Base-by-base conservation (phyloP, 2,113 vertebrate species). In the Hypanus sabinus region DNA sequence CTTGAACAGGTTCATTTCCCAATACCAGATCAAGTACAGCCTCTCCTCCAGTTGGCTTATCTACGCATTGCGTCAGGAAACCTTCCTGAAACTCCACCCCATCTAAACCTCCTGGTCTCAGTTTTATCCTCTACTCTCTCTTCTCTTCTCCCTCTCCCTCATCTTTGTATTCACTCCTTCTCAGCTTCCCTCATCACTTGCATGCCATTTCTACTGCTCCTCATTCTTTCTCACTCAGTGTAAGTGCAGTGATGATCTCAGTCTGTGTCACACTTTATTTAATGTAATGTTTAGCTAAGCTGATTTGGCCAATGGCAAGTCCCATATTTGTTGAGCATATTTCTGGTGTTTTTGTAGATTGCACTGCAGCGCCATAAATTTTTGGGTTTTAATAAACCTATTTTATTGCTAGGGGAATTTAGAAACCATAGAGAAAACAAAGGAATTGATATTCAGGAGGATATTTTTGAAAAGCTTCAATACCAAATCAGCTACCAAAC, bases 201-300 rank as follows among this genome's bases (percentile, higher is more conserved):
- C 9, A 68, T 14, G 5, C 65, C 2, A 11, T 8, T 68, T 11
- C 68, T 11, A 70, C 68, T 10, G 68, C 12, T 70, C 57, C 24
- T 0, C 83, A n/a, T 11, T 6, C 57, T 6, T 10, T n/a, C 57
- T 88, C 14, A 62, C 83, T 55, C 60, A 55, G 62, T 88, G 83
- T 60, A 60, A 88, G 60, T 57, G 55, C 46, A n/a, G 55, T 14
- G 27, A 14, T 88, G 55, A 30, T 55, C 11, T 88, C 55, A 5
- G 8, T 62, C 83, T 88, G 83, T 12, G 10, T n/a, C 60, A 30
- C 57, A 60, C 27, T 60, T 88, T 88, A 88, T 60, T 27, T 57
- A 60, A 88, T 88, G 83, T 88, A 88, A 62, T 88, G 83, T 62
- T 88, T 88, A 88, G 62, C 30, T 62, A 88, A 88, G 57, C 57